These are phyloP conservation scores for Corythaixoides concolor DNA, from an alignment of 2,113 vertebrate genomes.

Conservation along the genomic window DNA sequence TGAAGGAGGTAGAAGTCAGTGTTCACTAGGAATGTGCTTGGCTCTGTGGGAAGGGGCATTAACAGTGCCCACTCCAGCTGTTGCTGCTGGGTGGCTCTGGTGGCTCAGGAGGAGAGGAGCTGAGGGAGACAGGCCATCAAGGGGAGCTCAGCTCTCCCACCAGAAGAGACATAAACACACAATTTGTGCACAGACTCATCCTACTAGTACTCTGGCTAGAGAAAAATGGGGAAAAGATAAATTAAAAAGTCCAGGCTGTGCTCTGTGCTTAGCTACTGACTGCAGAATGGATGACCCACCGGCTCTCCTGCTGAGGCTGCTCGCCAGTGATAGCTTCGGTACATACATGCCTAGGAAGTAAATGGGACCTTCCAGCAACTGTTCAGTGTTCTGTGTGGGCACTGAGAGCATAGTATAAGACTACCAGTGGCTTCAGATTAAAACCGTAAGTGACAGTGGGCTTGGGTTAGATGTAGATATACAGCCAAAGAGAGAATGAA, in stretches of 20 bases:
- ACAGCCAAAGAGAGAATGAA: background rate
- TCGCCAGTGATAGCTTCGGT: background rate
- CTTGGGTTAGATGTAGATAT: constrained; percentile 21
- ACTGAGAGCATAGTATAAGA: background rate
- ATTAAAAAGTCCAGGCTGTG: background rate
- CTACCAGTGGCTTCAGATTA: background rate
- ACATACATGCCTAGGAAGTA: background rate
- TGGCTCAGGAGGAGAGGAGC: background rate
- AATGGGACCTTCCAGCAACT: background rate
- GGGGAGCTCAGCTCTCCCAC: background rate
- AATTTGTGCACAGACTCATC: background rate
- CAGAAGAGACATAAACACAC: fast-evolving
- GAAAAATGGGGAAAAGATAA: background rate
- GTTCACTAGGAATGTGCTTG: background rate
- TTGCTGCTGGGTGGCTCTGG: background rate
- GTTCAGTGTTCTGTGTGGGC: background rate
- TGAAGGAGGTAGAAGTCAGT: background rate
- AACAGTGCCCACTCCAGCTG: background rate
- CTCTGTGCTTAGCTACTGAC: background rate
- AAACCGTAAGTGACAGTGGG: background rate
- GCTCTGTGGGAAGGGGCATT: background rate
- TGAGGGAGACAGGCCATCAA: background rate
- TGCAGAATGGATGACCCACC: background rate
- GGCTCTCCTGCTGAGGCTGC: background rate
- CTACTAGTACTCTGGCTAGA: background rate